Evolutionary conservation across 2,113 vertebrate genomes (phyloP).

Genomic region (Ictalurus punctatus): DNA sequence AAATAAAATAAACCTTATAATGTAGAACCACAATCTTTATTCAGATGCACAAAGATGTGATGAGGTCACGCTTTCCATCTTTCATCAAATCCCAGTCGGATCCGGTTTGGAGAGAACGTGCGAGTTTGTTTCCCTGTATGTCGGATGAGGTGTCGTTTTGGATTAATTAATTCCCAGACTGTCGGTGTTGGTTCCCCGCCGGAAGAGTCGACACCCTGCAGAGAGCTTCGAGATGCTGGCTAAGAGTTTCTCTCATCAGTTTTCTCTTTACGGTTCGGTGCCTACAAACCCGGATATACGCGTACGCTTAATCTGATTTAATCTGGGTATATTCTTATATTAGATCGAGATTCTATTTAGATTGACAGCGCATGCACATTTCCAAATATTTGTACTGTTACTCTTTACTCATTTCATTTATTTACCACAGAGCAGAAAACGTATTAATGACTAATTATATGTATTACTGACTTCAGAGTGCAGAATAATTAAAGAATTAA

Average conservation of each 20-base stretch:
- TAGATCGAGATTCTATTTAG: background rate
- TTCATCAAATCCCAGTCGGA: background rate
- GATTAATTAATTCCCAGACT: background rate
- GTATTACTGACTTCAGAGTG: background rate
- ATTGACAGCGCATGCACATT: background rate
- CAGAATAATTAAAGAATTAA: background rate
- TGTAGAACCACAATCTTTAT: background rate
- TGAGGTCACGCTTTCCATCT: background rate
- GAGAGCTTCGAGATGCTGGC: background rate
- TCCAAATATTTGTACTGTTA: background rate
- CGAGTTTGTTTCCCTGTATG: background rate
- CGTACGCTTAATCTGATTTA: background rate
- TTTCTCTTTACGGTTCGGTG: background rate
- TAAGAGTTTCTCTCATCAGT: background rate
- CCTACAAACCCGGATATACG: background rate
- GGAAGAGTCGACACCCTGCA: background rate
- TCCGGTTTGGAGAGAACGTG: background rate
- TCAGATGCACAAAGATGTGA: background rate
- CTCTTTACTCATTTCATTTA: background rate
- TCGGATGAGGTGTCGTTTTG: background rate
- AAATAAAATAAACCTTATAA: background rate
- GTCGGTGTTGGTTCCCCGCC: background rate
- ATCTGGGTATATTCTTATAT: background rate
- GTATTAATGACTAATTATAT: background rate
- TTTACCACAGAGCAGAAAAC: background rate